Evolutionary conservation across 2,888 invertebrate genomes (phyloP).

Genomic region (Pseudanteris insignis): DNA sequence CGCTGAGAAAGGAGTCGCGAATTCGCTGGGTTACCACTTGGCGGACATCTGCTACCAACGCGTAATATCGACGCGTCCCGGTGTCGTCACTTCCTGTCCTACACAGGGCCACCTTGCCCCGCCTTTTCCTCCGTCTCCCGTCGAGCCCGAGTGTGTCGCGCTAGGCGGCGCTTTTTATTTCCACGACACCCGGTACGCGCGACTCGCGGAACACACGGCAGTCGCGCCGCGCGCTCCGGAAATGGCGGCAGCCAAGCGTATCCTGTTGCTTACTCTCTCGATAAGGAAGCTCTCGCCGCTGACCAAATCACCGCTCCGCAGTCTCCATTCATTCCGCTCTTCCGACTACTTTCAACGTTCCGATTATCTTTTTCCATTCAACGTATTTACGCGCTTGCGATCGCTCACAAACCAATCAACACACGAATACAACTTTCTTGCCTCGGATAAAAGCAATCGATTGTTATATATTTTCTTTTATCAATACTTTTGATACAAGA

Average conservation of each 20-base stretch:
- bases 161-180: slow-evolving; percentile 30
- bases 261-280: slow-evolving; percentile 30
- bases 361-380: slow-evolving; percentile 31
- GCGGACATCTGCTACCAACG: slow-evolving; percentile 42
- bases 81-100: slow-evolving; percentile 44
- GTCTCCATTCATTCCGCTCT: slow-evolving; percentile 19
- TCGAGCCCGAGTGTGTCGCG: slow-evolving; percentile 9
- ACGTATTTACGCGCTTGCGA: not conserved
- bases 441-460: too few relatives aligned
- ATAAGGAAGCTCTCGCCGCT: slow-evolving; percentile 30
- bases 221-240: slow-evolving; percentile 26
- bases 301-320: slow-evolving; percentile 25
- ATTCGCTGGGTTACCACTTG: slow-evolving; percentile 37
- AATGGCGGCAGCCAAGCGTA: slow-evolving; percentile 37
- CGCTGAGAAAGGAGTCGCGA: slow-evolving; percentile 35
- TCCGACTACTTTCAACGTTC: slow-evolving; percentile 26
- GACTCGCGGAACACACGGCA: slow-evolving; percentile 32
- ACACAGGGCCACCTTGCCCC: slow-evolving; percentile 34
- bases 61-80: slow-evolving; percentile 41
- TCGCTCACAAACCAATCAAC: too few relatives aligned
- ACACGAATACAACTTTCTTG: too few relatives aligned
- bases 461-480: too few relatives aligned
- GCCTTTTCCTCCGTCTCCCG: slow-evolving; percentile 10
- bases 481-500: too few relatives aligned
- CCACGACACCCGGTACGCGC: slow-evolving; percentile 34